Conservation (phyloP, 92 coral and sea anemone genomes). For the Epizoanthus stellaris region DNA sequence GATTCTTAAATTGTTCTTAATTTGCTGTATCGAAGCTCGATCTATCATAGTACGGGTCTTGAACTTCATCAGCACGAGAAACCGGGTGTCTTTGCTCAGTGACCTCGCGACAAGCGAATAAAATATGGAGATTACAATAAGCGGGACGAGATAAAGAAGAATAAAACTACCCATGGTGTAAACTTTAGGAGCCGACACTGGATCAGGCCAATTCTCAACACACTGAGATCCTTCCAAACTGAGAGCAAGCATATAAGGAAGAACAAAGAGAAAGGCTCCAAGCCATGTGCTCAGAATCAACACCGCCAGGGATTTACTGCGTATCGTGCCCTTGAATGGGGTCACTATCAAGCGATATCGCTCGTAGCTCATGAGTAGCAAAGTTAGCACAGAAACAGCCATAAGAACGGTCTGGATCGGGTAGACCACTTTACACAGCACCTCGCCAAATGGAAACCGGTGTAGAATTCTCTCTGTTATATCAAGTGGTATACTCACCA, state of each 20-base stretch:
- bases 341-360: constrained; percentile 72
- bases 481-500: constrained; percentile 75
- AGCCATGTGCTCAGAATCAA: constrained; percentile 65
- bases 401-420: constrained; percentile 75
- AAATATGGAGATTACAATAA: constrained; percentile 19
- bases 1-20: constrained; percentile 36
- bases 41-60: neutral
- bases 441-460: constrained; percentile 69
- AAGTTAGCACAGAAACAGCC: constrained; percentile 67
- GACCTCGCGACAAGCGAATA: constrained; percentile 44
- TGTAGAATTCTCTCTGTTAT: constrained; percentile 60
- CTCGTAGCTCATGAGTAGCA: constrained; percentile 76
- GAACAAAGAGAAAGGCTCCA: constrained; percentile 50
- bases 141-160: constrained; percentile 36
- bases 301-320: constrained; percentile 37
- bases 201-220: constrained; percentile 61
- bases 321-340: constrained; percentile 68
- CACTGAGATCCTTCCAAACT: constrained; percentile 46
- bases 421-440: constrained; percentile 67
- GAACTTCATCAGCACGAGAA: constrained; percentile 28
- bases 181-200: constrained; percentile 34
- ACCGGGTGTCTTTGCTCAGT: constrained; percentile 1
- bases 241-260: constrained; percentile 62
- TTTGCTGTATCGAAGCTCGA: constrained; percentile 27
- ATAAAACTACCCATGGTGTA: constrained; percentile 30